Conservation (phyloP, 2,113 vertebrate species). For the Tachycineta bicolor region DNA sequence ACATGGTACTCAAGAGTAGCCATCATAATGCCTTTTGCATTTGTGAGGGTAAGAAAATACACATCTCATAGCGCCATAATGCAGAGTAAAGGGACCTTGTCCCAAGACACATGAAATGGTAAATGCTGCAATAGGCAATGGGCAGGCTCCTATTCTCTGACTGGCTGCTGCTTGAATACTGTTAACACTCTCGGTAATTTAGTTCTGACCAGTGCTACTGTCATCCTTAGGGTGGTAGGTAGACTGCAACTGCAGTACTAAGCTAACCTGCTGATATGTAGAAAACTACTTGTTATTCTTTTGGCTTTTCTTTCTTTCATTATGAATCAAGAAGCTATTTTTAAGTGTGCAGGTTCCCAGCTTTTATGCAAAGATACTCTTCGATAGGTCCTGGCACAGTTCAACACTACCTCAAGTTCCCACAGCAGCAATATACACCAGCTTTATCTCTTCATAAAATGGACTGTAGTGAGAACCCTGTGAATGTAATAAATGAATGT, state of each 20-base stretch:
- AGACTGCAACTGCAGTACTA: not conserved
- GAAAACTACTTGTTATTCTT: slow-evolving; percentile 4
- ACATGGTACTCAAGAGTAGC: not conserved
- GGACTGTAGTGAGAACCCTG: not conserved
- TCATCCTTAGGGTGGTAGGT: not conserved
- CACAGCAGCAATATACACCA: not conserved
- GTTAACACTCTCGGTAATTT: slow-evolving; percentile 27
- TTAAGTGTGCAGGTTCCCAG: not conserved
- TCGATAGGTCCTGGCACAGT: not conserved
- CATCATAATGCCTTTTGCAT: not conserved
- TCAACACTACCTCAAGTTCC: not conserved
- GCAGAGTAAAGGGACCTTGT: not conserved
- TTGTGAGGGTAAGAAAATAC: not conserved
- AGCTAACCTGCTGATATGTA: slow-evolving; percentile 8
- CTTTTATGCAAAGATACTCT: slow-evolving; percentile 5
- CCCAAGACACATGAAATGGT: not conserved
- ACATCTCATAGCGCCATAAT: not conserved
- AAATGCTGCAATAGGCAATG: not conserved
- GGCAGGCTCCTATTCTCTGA: not conserved
- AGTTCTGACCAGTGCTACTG: not conserved
- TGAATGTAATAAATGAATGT: too few species aligned
- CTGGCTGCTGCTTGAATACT: not conserved
- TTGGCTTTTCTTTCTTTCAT: slow-evolving; percentile 47
- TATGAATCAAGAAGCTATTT: slow-evolving; percentile 15
- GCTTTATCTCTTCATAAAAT: not conserved